These are phyloP conservation scores for Myotis pilosus DNA, from an alignment of 2,797 vertebrate genomes.

Conservation along the genomic window DNA sequence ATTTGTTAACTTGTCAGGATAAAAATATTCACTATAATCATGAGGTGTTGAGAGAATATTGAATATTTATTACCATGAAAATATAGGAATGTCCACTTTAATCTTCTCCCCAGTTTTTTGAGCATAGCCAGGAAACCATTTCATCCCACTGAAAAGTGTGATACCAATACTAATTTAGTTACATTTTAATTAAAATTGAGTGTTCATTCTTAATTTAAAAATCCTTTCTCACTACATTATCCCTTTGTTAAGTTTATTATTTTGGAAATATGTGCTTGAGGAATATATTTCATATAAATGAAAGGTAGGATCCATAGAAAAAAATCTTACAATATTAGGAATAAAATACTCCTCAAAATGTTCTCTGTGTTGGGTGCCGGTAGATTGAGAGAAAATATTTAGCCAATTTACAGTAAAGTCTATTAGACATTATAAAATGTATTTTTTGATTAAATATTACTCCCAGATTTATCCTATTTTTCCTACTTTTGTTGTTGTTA, in stretches of 20 bases:
- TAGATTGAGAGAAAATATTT: not conserved
- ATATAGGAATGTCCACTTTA: not conserved
- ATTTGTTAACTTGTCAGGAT: conserved; percentile 17
- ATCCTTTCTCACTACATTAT: not conserved
- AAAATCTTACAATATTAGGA: not conserved
- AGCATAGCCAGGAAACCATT: not conserved
- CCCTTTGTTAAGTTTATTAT: not conserved
- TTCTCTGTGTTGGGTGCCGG: not conserved
- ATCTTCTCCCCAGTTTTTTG: not conserved
- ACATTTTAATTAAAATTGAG: not conserved
- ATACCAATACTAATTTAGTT: not conserved
- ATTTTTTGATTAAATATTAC: not conserved
- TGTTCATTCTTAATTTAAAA: not conserved
- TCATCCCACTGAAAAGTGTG: not conserved
- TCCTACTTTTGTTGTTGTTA: not conserved
- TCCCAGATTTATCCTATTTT: not conserved
- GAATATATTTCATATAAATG: not conserved
- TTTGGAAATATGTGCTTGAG: conserved; percentile 40
- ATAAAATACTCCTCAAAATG: not conserved
- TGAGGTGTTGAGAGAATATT: not conserved
- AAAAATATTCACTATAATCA: not conserved
- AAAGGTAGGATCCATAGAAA: not conserved
- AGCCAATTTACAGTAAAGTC: not conserved
- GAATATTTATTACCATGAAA: not conserved
- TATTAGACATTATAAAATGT: not conserved